Base-by-base conservation (phyloP, 1,140 invertebrate species). In the Octopus bimaculoides region DNA sequence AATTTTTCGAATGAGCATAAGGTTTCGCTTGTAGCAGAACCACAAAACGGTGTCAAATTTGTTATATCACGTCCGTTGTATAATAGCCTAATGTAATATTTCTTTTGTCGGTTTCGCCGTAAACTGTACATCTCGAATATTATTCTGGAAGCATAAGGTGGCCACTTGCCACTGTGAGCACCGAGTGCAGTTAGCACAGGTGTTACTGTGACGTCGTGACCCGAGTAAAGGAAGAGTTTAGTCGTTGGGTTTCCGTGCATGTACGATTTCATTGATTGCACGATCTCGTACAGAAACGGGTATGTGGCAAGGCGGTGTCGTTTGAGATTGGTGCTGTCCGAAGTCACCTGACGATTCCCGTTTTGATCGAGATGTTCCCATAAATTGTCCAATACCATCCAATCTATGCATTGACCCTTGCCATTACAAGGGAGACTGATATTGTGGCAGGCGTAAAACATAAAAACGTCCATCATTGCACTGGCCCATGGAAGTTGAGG, bases 61-160 rank as follows among this genome's bases (percentile, higher is more conserved):
- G 97, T 98, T 0, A 96, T 92, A 89, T 97, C 96, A 81, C 93
- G 93, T 0, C 97, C 97, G 87, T 98, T 97, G 82, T 95, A 94
- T 52, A 98, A 89, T 1, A 97, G 90, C 2, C 95, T 92, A 84
- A 97, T 95, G 88, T 94, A 95, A 87, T 94, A 93, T 84, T 92
- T 92, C 0, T 92, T 92, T 66, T 90, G 87, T 71, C 85, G 88
- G 52, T 54, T 73, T 80, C 54, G 52, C 9, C 80, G 79, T 52
- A 83, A 83, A 73, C 82, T 85, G 85, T 91, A 92, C 69, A 92
- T 83, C 90, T 98, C 96, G 85, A 98, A 94, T 5, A 96, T 92
- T 80, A 98, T 91, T 79, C 96, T 91, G 0, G 96, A 94, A 3
- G 95, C 96, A 90, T 96, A 98, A 54, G 95, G 91, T 4, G 92